These are phyloP conservation scores for Ormyrus nitidulus DNA, from an alignment of 2,888 invertebrate species.

Conservation along the genomic window DNA sequence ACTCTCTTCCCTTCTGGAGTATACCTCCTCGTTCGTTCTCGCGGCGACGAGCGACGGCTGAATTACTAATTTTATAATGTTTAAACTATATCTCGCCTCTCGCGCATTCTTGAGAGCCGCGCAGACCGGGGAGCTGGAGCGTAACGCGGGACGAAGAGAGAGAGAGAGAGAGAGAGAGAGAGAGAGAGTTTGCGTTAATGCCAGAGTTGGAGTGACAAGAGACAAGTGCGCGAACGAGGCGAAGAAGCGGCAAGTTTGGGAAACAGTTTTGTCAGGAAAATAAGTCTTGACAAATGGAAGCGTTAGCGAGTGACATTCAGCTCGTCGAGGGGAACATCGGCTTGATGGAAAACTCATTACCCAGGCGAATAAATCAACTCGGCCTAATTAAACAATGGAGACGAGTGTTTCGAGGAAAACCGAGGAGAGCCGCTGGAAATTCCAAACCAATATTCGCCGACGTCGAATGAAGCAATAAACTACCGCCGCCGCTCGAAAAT, in stretches of 20 bases:
- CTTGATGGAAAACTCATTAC: conserved; percentile 42
- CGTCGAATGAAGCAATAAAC: no score
- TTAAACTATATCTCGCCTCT: no score
- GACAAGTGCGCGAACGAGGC: not conserved
- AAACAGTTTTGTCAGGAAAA: conserved; percentile 11
- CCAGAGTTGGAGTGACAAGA: conserved; percentile 21
- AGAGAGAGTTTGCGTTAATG: conserved; percentile 27
- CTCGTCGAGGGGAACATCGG: conserved; percentile 7
- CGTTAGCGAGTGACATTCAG: conserved; percentile 29
- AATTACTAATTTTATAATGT: no score
- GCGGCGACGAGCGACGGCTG: no score
- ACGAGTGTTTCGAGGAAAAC: conserved; percentile 1
- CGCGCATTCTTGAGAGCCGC: no score
- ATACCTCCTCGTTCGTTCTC: no score
- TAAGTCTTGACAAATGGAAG: conserved; percentile 43
- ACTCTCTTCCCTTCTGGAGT: not conserved
- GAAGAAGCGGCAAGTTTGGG: conserved; percentile 28
- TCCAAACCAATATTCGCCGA: no score
- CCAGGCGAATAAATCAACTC: conserved; percentile 22
- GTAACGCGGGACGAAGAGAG: not conserved
- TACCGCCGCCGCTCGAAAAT: no score
- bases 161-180: conserved; percentile 4
- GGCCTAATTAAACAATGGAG: conserved; percentile 40
- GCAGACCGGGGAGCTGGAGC: not conserved
- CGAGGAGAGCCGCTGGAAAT: not conserved